These are phyloP conservation scores for Pyrrhosoma nymphula DNA, from an alignment of 2,888 invertebrate species.

Conservation along the genomic window DNA sequence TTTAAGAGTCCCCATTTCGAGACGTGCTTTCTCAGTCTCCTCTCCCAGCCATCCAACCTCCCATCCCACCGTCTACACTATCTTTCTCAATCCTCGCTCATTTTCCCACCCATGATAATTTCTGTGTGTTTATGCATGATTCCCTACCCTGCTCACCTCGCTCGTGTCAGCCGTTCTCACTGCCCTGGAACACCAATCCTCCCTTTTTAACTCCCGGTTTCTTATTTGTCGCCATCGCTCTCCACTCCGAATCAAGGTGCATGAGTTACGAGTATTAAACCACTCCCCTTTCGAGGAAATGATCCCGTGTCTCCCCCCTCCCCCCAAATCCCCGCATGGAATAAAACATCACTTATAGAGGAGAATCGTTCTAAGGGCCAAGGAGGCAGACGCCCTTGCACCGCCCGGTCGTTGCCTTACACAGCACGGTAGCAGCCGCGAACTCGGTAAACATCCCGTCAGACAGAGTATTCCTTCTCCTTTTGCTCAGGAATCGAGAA, in stretches of 20 bases:
- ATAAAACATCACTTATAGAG: neutral
- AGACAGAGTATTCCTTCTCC: neutral
- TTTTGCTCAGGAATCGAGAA: neutral
- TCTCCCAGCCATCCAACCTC: neutral
- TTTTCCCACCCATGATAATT: constrained; percentile 40
- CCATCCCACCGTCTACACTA: neutral
- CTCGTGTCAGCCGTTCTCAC: constrained; percentile 35
- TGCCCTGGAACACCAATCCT: neutral
- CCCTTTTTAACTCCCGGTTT: neutral
- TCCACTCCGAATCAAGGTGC: neutral
- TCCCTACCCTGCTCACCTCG: constrained; percentile 41
- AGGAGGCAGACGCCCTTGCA: neutral
- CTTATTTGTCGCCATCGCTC: constrained; percentile 29
- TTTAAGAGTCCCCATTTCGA: neutral
- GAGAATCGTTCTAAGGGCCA: neutral
- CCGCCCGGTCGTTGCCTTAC: neutral
- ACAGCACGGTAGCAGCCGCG: neutral
- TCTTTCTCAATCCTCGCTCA: constrained; percentile 28
- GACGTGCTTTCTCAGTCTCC: neutral
- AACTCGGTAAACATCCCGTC: neutral
- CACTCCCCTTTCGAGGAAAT: neutral
- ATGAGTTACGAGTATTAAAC: neutral
- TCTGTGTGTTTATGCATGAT: constrained; percentile 25
- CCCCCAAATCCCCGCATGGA: neutral
- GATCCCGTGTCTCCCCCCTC: neutral